Percentiles rank a stretch among this genome's conserved stretches.
Evolutionary conservation across 64 coral and sea anemone species (phyloP).

Genomic region (Actinia tenebrosa): DNA sequence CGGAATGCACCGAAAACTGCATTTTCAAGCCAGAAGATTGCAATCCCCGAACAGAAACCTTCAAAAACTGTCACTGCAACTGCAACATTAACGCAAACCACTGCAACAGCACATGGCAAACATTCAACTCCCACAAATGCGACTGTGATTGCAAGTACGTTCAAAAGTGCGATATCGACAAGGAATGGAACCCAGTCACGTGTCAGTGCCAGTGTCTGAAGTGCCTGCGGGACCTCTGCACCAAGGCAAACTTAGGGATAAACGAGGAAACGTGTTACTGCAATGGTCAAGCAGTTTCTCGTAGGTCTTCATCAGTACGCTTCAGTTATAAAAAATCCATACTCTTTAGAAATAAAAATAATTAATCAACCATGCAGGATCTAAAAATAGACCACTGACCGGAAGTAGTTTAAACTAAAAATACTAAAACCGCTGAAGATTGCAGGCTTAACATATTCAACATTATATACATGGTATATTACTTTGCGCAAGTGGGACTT

Average conservation of each 20-base stretch:
- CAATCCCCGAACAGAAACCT: background rate
- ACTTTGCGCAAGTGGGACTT: no score
- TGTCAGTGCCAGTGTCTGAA: slow-evolving; percentile 6
- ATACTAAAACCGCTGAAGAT: no score
- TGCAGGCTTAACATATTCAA: no score
- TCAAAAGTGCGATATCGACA: background rate
- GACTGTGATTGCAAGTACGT: background rate
- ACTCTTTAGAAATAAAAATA: no score
- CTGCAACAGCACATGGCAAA: background rate
- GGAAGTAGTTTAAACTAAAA: no score
- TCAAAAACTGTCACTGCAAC: background rate
- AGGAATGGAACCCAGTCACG: background rate
- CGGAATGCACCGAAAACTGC: background rate
- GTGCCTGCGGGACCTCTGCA: background rate
- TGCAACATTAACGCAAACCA: background rate
- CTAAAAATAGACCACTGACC: no score
- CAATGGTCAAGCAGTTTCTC: background rate
- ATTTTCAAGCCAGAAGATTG: background rate
- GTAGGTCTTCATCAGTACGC: no score
- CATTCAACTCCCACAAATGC: background rate
- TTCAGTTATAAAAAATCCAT: no score
- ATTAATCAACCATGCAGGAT: no score
- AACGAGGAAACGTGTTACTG: background rate
- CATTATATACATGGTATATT: no score
- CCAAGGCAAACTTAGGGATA: background rate